A percentile compares a stretch with the other conserved stretches of the same genome.
Evolutionary conservation across 1,140 invertebrate species (phyloP).

Genomic region (Vanessa tameamea): DNA sequence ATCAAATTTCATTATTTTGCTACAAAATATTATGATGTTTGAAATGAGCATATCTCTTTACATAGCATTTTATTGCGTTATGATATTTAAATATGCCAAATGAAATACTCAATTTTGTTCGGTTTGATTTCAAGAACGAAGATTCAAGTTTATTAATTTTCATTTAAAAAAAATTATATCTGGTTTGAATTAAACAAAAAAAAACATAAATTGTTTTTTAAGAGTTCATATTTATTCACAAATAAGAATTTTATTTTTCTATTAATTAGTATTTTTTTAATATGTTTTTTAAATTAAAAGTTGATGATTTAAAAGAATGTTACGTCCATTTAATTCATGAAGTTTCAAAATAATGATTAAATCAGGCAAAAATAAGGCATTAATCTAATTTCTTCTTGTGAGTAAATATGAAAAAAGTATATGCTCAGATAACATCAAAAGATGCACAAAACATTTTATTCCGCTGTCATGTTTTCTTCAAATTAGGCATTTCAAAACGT

Average conservation of each 20-base stretch:
- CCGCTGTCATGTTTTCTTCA: no score
- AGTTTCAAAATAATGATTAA: no score
- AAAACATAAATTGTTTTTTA: background rate
- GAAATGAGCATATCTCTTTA: slow-evolving; percentile 4
- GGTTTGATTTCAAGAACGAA: background rate
- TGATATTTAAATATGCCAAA: slow-evolving; percentile 20
- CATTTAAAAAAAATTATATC: no score
- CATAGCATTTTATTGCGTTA: slow-evolving; percentile 9
- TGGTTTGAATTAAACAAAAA: background rate
- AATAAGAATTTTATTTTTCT: background rate
- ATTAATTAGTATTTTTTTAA: background rate
- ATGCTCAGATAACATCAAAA: background rate
- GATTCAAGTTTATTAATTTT: background rate
- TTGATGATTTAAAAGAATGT: no score
- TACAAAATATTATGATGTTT: background rate
- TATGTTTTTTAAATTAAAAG: no score
- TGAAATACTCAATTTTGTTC: slow-evolving; percentile 24
- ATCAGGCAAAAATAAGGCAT: no score
- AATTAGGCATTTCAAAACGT: no score
- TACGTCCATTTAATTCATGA: no score
- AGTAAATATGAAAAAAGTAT: background rate
- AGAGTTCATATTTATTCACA: background rate
- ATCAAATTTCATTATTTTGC: background rate
- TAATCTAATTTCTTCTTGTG: background rate
- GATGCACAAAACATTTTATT: background rate